phyloP scores from a whole-genome alignment of 2,113 vertebrate species.

The Trichechus manatus region DNA sequence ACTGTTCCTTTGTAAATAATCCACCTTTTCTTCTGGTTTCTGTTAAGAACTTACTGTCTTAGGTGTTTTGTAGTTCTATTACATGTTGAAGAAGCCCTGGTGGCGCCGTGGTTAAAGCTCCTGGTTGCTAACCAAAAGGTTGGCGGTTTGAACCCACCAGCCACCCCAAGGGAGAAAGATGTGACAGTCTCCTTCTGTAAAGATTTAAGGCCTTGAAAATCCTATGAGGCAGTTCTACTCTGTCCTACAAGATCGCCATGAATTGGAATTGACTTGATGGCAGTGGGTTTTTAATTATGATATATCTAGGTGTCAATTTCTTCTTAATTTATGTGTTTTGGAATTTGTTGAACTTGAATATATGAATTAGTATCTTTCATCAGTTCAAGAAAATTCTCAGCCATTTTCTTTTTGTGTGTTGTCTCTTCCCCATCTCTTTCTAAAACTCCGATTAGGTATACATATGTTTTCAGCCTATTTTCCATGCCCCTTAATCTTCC shows the following conservation, averaged over 20 bases:
- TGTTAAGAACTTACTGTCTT: not conserved
- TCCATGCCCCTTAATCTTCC: not conserved
- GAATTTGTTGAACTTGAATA: slow-evolving; percentile 25
- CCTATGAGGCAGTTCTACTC: not conserved
- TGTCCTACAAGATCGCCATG: not conserved
- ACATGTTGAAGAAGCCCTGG: not conserved
- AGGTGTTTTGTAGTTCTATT: not conserved
- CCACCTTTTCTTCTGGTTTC: not conserved
- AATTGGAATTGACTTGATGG: not conserved
- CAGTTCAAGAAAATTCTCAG: not conserved
- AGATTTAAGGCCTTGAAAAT: not conserved
- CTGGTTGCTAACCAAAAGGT: not conserved
- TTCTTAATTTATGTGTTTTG: slow-evolving; percentile 5
- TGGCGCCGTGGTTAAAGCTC: not conserved
- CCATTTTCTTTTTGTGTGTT: not conserved
- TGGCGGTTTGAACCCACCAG: not conserved
- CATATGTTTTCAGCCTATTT: not conserved
- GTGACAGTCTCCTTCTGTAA: not conserved
- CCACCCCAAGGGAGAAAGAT: not conserved
- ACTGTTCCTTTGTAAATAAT: not conserved
- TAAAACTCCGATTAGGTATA: not conserved
- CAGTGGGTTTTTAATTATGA: not conserved
- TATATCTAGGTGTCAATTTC: not conserved
- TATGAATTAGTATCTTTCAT: not conserved
- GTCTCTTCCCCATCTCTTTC: not conserved